Percentiles rank a stretch among this genome's conserved stretches.
phyloP scores from a whole-genome alignment of 2,888 invertebrate genomes.

The Drosophila nigritarsus region DNA sequence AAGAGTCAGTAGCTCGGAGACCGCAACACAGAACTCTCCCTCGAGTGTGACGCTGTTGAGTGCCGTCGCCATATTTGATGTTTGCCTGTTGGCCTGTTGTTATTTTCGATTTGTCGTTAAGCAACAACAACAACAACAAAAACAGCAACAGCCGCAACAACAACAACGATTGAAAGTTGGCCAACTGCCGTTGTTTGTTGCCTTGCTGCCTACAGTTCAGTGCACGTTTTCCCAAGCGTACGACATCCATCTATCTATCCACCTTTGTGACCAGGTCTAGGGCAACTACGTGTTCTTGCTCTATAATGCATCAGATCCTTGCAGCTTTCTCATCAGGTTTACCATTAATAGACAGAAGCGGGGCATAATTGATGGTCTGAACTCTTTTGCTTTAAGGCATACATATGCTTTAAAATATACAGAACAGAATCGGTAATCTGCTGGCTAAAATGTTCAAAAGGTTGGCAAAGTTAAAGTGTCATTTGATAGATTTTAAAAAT shows the following conservation, averaged over 20 bases:
- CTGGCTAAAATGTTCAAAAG: not conserved
- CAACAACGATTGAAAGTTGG: slow-evolving; percentile 55
- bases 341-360: not conserved
- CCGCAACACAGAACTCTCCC: slow-evolving; percentile 32
- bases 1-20: not conserved
- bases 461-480: not conserved
- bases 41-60: slow-evolving; percentile 45
- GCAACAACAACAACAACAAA: slow-evolving; percentile 39
- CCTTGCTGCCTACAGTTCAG: slow-evolving; percentile 39
- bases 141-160: slow-evolving; percentile 10
- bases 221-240: slow-evolving; percentile 42
- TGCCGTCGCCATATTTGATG: slow-evolving; percentile 69
- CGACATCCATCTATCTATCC: slow-evolving; percentile 44
- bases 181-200: slow-evolving; percentile 68
- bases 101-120: slow-evolving; percentile 65
- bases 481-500: not conserved
- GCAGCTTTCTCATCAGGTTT: slow-evolving; percentile 2
- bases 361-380: not conserved
- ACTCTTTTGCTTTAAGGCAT: not conserved
- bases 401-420: not conserved
- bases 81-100: slow-evolving; percentile 71
- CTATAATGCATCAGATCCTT: slow-evolving; percentile 11
- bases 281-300: slow-evolving; percentile 37
- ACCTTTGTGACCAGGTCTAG: slow-evolving; percentile 61
- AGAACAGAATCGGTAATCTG: not conserved